Evolutionary conservation across 2,888 invertebrate species (phyloP), one percentile per base, ranked within the genome.

Genomic region (Diadegma fenestrale): DNA sequence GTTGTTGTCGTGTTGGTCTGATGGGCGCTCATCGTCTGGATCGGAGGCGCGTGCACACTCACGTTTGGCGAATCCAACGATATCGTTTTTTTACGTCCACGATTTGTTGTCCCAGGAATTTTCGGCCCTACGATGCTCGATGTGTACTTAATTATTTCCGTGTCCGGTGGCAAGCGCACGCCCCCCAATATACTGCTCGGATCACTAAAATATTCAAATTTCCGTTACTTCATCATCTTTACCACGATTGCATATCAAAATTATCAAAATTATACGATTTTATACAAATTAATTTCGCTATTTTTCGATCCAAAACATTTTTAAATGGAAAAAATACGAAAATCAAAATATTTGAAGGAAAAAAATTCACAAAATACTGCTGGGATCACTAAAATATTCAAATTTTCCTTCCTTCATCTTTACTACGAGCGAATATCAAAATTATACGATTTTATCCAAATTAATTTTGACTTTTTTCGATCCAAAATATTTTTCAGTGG

Each of bases 61-160:
- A 95, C 95, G 68, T 95, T 95, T 87, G 96, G 96, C 87, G 97
- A 97, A 94, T 98, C 97, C 90, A 98, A 94, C 0, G 97, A 98
- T 92, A 98, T 98, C 73, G 98, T 98, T 95, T 98, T 98, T 95
- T 98, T 98, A 83, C 98, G 95, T 82, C 98, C 98, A 73, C 97
- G 95, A 91, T 97, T 97, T 89, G 97, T 97, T 86, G 97, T 97
- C 85, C 98, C 97, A 17, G 97, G 97, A 88, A 97, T 95, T 95
- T 98, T 98, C 81, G 97, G 97, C 84, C 98, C 98, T 89, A 97
- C 97, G 91, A 98, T 96, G 84, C 97, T 97, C 88, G 97, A 97
- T 88, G 98, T 98, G 94, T 98, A 98, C 94, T 98, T 98, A 92
- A 98, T 98, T 88, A 98, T 98, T 95, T 98, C 98, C 66, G 98